Evolutionary conservation across 2,113 vertebrate genomes (phyloP), one percentile per base, ranked within the genome.

Genomic region (Perccottus glenii): DNA sequence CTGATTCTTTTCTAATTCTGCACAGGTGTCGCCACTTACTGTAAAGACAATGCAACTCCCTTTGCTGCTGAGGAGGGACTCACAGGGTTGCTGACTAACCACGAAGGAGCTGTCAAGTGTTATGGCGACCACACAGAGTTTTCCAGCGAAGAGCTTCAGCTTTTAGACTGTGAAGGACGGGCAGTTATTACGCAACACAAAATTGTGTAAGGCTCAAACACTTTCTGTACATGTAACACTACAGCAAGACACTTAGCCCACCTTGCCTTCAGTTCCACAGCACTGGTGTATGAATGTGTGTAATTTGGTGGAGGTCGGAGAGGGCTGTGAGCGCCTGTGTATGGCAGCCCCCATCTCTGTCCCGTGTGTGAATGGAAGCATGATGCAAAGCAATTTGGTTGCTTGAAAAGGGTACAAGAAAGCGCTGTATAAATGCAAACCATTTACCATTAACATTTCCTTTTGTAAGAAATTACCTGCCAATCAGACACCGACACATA

Each of bases 1-100:
- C 15, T 27, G 8, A 2, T 19, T 50, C 27, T 27, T 3, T n/a
- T 8, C 50, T 45, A 15, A n/a, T 36, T 48, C 27, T 53, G 11
- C 48, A 56, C 66, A 95, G 95, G 95, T 3, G 95, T 96, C 15
- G 94, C 94, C 9, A 96, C 94, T 2, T 96, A 94, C 87, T 97
- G 95, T 81, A 95, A 93, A 67, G 90, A 93, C 51, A 77, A 70
- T 1, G 89, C 91, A 64, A 94, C 92, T 9, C 95, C 95, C 1
- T 82, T 89, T 60, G 92, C 94, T 50, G 95, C 95, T 35, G 95
- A 96, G 86, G 95, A 97, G 81, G 95, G 95, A 70, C 90, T 96
- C 64, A 93, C 93, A 1, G 94, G 95, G 57, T 80, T 95, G 19
- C 75, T 96, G 67, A 89, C 85, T 69, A 92, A 55, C 79, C 89